phyloP scores from a whole-genome alignment of 2,797 vertebrate species.

The Phyllotis vaccarum region DNA sequence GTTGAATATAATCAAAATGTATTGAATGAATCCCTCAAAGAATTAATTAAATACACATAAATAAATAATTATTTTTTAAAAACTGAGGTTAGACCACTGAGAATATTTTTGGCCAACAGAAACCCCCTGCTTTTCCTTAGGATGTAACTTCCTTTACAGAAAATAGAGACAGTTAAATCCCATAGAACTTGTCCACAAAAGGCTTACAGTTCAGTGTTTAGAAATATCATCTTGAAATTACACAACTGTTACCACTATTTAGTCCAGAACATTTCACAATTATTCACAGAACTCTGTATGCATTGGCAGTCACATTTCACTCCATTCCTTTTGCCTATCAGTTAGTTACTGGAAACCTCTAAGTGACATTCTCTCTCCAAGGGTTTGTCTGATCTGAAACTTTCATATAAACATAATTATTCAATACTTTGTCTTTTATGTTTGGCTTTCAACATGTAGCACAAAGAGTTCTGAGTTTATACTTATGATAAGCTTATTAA shows the following conservation, averaged over 20 bases:
- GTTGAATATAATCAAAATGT: background rate
- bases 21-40: background rate
- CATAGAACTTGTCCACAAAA: background rate
- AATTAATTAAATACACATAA: too few relatives aligned
- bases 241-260: background rate
- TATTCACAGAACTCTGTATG: background rate
- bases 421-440: background rate
- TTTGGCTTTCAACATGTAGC: background rate
- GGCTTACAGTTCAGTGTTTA: background rate
- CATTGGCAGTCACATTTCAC: background rate
- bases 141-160: background rate
- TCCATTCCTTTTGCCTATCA: background rate
- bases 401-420: background rate
- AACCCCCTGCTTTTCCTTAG: background rate
- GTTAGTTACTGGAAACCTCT: background rate
- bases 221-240: background rate
- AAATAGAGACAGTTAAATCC: background rate
- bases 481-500: background rate
- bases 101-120: background rate
- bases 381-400: background rate
- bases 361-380: background rate
- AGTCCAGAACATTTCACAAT: slow-evolving; percentile 33
- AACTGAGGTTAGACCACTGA: background rate
- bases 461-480: background rate
- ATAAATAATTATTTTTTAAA: background rate